phyloP scores from a whole-genome alignment of 2,888 invertebrate genomes.

The Drosophila atripex region DNA sequence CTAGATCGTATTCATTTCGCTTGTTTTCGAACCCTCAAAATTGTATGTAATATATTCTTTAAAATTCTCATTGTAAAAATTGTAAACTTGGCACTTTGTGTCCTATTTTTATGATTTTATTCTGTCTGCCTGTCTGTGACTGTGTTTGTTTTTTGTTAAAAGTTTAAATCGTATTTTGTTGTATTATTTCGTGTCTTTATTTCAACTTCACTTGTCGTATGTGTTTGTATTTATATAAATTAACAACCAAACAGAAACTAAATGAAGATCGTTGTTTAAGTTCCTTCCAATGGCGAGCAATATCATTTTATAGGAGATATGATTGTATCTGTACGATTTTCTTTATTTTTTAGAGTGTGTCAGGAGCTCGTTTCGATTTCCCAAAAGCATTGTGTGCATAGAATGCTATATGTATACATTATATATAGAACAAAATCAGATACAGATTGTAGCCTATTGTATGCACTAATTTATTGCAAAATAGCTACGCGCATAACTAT shows the following conservation, averaged over 20 bases:
- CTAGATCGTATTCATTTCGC: conserved; percentile 28
- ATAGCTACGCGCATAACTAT: conserved; percentile 63
- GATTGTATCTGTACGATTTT: conserved; percentile 43
- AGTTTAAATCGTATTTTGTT: conserved; percentile 23
- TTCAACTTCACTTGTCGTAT: conserved; percentile 42
- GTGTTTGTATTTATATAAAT: conserved; percentile 54
- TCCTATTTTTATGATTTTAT: conserved; percentile 30
- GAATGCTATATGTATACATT: conserved; percentile 40
- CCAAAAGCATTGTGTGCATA: conserved; percentile 40
- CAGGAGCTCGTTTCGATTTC: conserved; percentile 49
- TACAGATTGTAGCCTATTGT: conserved; percentile 59
- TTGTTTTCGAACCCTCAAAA: not conserved
- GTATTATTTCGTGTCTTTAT: conserved; percentile 25
- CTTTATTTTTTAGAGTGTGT: conserved; percentile 39
- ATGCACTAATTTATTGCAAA: conserved; percentile 73
- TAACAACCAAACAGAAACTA: conserved; percentile 37
- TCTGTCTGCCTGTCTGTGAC: conserved; percentile 11
- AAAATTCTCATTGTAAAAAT: conserved; percentile 48
- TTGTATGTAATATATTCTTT: conserved; percentile 23
- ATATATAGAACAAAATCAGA: conserved; percentile 38
- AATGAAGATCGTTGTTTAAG: conserved; percentile 63
- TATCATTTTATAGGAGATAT: conserved; percentile 55
- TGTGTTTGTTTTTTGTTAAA: conserved; percentile 22
- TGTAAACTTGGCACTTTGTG: conserved; percentile 56
- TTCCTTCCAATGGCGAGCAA: conserved; percentile 71